phyloP scores from a whole-genome alignment of 2,113 vertebrate species.

The Motacilla tschutschensis region DNA sequence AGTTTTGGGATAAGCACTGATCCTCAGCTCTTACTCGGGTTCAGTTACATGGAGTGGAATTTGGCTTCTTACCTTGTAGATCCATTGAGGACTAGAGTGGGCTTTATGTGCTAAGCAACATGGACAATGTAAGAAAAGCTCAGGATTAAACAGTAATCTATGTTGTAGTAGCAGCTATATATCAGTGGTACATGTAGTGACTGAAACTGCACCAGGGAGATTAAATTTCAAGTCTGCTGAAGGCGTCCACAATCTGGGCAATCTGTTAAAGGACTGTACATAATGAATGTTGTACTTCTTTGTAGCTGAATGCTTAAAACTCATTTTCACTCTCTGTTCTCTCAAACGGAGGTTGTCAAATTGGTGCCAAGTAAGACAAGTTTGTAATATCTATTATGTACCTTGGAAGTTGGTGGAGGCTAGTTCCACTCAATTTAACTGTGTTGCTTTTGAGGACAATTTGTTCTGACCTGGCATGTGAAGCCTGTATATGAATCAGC shows the following conservation, averaged over 20 bases:
- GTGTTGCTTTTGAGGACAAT: slow-evolving; percentile 38
- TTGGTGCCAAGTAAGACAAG: slow-evolving; percentile 53
- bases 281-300: slow-evolving; percentile 40
- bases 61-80: neutral
- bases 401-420: slow-evolving; percentile 55
- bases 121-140: neutral
- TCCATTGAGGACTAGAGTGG: fast-evolving
- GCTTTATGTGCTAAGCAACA: neutral
- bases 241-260: slow-evolving; percentile 40
- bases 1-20: neutral
- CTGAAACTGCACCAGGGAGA: neutral
- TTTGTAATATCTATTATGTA: slow-evolving; percentile 55
- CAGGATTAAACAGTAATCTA: neutral
- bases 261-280: slow-evolving; percentile 30
- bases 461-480: slow-evolving; percentile 45
- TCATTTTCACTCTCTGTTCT: slow-evolving; percentile 57
- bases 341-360: slow-evolving; percentile 50
- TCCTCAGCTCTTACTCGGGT: neutral
- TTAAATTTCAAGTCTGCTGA: slow-evolving; percentile 13
- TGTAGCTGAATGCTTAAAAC: slow-evolving; percentile 30
- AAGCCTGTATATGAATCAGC: slow-evolving; percentile 23
- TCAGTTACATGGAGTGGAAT: neutral
- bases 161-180: neutral
- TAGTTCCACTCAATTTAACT: slow-evolving; percentile 70
- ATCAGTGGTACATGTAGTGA: neutral